A percentile compares a stretch with the other conserved stretches of the same genome.
Conservation (phyloP, 2,888 invertebrate species). For the Alloplasta piceator region DNA sequence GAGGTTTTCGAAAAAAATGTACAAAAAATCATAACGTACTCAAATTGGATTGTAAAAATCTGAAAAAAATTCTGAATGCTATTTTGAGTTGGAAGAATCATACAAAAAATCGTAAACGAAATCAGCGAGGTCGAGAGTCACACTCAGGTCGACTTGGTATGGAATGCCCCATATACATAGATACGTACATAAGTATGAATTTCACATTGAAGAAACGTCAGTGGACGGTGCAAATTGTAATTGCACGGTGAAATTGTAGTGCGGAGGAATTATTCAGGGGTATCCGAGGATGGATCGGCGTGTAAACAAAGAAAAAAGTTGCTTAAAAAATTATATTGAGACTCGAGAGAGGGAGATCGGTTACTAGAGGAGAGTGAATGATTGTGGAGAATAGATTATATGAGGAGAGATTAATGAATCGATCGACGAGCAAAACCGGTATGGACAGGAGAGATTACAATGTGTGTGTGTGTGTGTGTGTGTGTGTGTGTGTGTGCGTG, state of each 20-base stretch:
- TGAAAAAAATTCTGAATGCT: too few relatives aligned
- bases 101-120: too few relatives aligned
- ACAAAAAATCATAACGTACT: too few relatives aligned
- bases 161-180: too few relatives aligned
- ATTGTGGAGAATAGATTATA: slow-evolving; percentile 45
- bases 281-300: slow-evolving; percentile 9
- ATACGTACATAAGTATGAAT: slow-evolving; percentile 2
- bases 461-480: neutral
- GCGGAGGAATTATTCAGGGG: slow-evolving; percentile 6
- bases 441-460: slow-evolving; percentile 10
- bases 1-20: too few relatives aligned
- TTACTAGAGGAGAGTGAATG: slow-evolving; percentile 31
- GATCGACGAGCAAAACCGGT: slow-evolving; percentile 37
- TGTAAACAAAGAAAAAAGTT: slow-evolving; percentile 7
- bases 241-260: slow-evolving; percentile 35
- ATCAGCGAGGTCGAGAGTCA: too few relatives aligned
- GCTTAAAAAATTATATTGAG: neutral
- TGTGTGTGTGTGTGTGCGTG: neutral
- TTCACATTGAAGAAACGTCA: neutral
- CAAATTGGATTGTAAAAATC: too few relatives aligned
- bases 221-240: slow-evolving; percentile 32
- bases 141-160: too few relatives aligned
- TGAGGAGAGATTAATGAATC: slow-evolving; percentile 40
- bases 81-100: too few relatives aligned
- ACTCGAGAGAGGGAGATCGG: slow-evolving; percentile 9